Evolutionary conservation across 2,797 vertebrate genomes (phyloP).

Genomic region (Kryptopterus vitreolus): DNA sequence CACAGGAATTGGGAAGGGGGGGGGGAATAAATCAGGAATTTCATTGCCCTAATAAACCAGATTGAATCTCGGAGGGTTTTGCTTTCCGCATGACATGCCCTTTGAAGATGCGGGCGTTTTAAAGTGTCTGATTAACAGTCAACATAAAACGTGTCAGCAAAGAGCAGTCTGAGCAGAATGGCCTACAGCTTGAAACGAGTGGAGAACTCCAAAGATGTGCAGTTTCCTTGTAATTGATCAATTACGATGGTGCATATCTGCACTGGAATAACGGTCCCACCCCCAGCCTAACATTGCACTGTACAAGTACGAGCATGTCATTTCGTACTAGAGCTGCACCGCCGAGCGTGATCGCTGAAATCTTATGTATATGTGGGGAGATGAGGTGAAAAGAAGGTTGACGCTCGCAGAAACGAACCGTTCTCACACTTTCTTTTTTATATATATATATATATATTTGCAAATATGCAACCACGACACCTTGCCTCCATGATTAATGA

Average conservation of each 20-base stretch:
- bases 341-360: neutral
- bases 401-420: neutral
- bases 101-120: constrained; percentile 49
- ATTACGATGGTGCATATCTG: constrained; percentile 5
- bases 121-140: constrained; percentile 51
- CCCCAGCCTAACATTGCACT: neutral
- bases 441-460: no score
- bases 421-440: no score
- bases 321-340: neutral
- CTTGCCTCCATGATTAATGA: neutral
- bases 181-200: constrained; percentile 23
- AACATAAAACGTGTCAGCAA: constrained; percentile 39
- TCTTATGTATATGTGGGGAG: neutral
- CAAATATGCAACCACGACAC: neutral
- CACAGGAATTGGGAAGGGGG: neutral
- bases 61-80: constrained; percentile 43
- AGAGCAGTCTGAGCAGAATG: constrained; percentile 30
- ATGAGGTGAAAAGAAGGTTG: neutral
- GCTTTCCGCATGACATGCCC: constrained; percentile 41
- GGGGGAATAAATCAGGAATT: constrained; percentile 51
- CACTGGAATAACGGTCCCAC: neutral
- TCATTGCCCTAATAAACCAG: constrained; percentile 51
- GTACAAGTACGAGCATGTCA: no score
- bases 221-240: constrained; percentile 49
- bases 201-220: constrained; percentile 21